phyloP scores from a whole-genome alignment of 2,888 invertebrate species.

The Apoda limacodes region DNA sequence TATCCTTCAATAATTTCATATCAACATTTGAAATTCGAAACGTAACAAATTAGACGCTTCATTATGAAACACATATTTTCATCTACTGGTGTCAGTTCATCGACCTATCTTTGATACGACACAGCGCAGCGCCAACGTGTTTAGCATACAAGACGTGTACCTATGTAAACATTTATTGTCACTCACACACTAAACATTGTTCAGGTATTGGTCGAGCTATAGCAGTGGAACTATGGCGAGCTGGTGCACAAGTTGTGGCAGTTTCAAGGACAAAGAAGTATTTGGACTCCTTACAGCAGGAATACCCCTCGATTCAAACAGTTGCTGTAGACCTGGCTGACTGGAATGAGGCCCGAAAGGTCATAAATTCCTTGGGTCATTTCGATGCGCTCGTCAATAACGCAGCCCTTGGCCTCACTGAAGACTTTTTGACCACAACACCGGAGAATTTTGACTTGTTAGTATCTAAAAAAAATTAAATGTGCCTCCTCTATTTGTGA shows the following conservation, averaged over 20 bases:
- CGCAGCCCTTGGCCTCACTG: constrained; percentile 76
- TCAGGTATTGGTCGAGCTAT: constrained; percentile 74
- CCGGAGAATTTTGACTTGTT: constrained; percentile 76
- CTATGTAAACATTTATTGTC: background rate
- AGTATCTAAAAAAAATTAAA: no score
- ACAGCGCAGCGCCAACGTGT: no score
- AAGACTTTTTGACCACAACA: constrained; percentile 72
- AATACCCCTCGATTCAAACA: constrained; percentile 62
- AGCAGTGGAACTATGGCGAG: constrained; percentile 67
- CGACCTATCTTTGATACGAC: no score
- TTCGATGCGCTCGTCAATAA: constrained; percentile 86
- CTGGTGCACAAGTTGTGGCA: constrained; percentile 77
- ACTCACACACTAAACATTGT: background rate
- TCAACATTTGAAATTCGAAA: no score
- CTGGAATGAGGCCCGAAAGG: constrained; percentile 74
- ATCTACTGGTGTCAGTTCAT: no score
- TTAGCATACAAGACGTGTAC: no score
- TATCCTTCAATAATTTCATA: no score
- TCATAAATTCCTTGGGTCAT: constrained; percentile 49
- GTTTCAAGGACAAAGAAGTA: constrained; percentile 71
- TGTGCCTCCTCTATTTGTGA: no score
- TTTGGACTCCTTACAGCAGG: constrained; percentile 63
- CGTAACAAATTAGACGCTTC: no score
- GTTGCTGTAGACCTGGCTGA: constrained; percentile 74
- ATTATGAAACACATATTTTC: no score